Base-by-base conservation (phyloP, 2,113 vertebrate species). In the Orientallactaga bullata region DNA sequence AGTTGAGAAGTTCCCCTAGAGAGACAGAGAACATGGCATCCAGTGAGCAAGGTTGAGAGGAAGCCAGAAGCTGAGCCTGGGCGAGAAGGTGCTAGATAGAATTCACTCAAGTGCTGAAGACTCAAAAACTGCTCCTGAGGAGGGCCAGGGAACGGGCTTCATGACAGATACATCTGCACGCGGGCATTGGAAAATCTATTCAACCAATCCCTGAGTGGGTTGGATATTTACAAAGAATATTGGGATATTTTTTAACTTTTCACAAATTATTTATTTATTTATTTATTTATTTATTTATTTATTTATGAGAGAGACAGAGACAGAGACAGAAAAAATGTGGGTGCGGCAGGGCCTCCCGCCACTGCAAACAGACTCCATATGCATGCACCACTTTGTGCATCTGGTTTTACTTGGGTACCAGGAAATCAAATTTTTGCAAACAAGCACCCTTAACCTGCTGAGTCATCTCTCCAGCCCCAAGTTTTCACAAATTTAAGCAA, bases 81-180 rank as follows among this genome's bases (percentile, higher is more conserved):
- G 61, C 11, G 3, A 26, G 26, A 32, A 10, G 1, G 26, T 9
- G 15, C 17, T 1, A n/a, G 15, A 21, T 1, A 66, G 86, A 63
- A 69, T 15, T 13, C 0, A 0, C n/a, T 47, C 72, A 39, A 15
- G 77, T 26, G 18, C 21, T 10, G 2, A 10, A 66, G 4, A 28
- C 82, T 89, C 24, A n/a, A 37, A 66, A 12, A 12, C 61, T 60
- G 77, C 63, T 78, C 20, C 28, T 7, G 18, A 88, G 79, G 65
- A 11, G 55, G n/a, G 18, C 5, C 3, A 63, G 13, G 80, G 35
- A 42, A 11, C 5, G 3, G 65, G 30, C 51, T 2, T 66, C 37
- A 26, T 5, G 60, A 8, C 1, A 18, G 30, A 42, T 1, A n/a
- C 7, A 55, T 15, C 32, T 51, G 47, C 11, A 16, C 23, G 23